A percentile compares a stretch with the other conserved stretches of the same genome.
Evolutionary conservation across 2,888 invertebrate species (phyloP).

Genomic region (Salticus scenicus): DNA sequence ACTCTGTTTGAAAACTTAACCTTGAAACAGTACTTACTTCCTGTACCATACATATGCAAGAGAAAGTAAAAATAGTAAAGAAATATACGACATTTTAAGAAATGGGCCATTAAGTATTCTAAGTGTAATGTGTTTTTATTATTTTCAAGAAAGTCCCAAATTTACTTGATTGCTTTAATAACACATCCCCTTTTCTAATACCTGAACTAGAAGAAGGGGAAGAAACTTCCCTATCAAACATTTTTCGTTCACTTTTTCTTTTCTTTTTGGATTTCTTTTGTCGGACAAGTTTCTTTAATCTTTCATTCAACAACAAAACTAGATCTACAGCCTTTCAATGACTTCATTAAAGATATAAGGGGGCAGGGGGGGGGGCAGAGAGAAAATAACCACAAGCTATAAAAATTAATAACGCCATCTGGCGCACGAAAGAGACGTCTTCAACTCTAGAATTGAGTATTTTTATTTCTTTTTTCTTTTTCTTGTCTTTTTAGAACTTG

Average conservation of each 20-base stretch:
- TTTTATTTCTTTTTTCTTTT: background rate
- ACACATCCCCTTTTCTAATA: background rate
- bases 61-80: too few relatives aligned
- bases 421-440: constrained; percentile 17
- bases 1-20: too few relatives aligned
- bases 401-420: constrained; percentile 40
- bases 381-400: background rate
- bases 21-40: too few relatives aligned
- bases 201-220: background rate
- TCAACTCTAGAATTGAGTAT: constrained; percentile 13
- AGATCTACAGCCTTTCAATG: background rate
- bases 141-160: too few relatives aligned
- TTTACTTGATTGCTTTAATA: background rate
- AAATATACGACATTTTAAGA: too few relatives aligned
- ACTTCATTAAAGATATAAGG: background rate
- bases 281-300: background rate
- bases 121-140: too few relatives aligned
- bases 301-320: constrained; percentile 5
- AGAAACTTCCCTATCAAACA: background rate
- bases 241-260: too few relatives aligned
- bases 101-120: too few relatives aligned
- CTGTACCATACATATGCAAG: too few relatives aligned
- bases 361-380: background rate
- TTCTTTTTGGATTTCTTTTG: background rate
- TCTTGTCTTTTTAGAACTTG: background rate